Evolutionary conservation across 1,140 invertebrate genomes (phyloP), one percentile per base, ranked within the genome.

Genomic region (Drosophila lowei): DNA sequence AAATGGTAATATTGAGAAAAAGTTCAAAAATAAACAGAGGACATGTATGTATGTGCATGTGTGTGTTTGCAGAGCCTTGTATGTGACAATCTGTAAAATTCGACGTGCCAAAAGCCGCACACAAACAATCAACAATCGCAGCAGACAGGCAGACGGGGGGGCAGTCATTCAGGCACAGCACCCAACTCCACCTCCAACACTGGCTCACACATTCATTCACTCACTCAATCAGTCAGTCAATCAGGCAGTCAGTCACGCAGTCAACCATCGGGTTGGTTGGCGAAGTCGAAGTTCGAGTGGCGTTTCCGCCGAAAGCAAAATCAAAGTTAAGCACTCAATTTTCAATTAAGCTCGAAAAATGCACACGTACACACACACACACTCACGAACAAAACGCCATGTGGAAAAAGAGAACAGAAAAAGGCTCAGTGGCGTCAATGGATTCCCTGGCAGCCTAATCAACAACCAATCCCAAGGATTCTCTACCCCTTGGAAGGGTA

Each of bases 291-390:
- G 71, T 70, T 74, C 71, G 64, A 77, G 74, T 74, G 71, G 50
- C 70, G 71, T 65, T 74, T 70, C 75, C 75, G 75, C 54, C 56
- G 75, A 76, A 78, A 76, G 76, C 72, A 76, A 78, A 78, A 78
- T 78, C 72, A 78, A 78, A 78, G 76, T 76, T 78, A 75, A 78
- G 72, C 76, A 76, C 76, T 78, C 76, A 78, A 78, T 78, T 75
- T 78, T 75, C 76, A 78, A 78, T 78, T 78, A 78, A 78, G 76
- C 72, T 75, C 72, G 76, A 67, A 75, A 75, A 78, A 75, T 76
- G 75, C 75, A 75, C 56, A 73, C 63, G 44, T 71, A 72, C 56
- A 42, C n/a, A 73, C 42, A 30, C 38, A 16, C 7, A 53, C 41
- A 34, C 16, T 34, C 46, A 18, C 13, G 25, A 44, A 47, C 8